phyloP scores from a whole-genome alignment of 2,113 vertebrate species.

The Indri indri region DNA sequence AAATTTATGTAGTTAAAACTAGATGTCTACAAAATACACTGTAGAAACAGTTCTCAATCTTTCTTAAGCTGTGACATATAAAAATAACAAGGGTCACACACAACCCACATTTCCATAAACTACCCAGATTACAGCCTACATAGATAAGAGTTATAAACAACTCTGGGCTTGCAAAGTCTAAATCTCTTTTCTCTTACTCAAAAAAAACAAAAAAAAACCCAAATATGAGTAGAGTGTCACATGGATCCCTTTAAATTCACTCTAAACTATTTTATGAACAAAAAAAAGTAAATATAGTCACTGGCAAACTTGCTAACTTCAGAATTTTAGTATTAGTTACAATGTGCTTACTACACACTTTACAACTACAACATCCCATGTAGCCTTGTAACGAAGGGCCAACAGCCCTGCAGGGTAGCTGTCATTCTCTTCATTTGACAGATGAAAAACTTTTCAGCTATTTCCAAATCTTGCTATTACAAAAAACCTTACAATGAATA shows the following conservation, averaged over 20 bases:
- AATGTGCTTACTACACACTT: not conserved
- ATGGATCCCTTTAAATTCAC: not conserved
- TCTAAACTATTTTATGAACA: not conserved
- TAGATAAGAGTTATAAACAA: not conserved
- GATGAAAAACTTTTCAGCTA: not conserved
- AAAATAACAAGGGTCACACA: not conserved
- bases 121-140: not conserved
- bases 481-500: not conserved
- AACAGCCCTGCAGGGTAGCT: not conserved
- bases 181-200: not conserved
- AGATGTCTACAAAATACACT: not conserved
- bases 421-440: not conserved
- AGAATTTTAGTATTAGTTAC: not conserved
- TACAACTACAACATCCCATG: not conserved
- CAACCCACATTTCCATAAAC: not conserved
- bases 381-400: not conserved
- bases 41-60: not conserved
- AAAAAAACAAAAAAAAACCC: not conserved
- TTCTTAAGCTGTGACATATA: not conserved
- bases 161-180: not conserved
- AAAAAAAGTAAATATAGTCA: constrained; percentile 8
- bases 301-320: not conserved
- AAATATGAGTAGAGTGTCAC: not conserved
- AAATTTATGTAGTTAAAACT: not conserved
- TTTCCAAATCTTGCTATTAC: constrained; percentile 30